Conservation (phyloP, 2,888 invertebrate genomes). For the Mimumesa dahlbomi region DNA sequence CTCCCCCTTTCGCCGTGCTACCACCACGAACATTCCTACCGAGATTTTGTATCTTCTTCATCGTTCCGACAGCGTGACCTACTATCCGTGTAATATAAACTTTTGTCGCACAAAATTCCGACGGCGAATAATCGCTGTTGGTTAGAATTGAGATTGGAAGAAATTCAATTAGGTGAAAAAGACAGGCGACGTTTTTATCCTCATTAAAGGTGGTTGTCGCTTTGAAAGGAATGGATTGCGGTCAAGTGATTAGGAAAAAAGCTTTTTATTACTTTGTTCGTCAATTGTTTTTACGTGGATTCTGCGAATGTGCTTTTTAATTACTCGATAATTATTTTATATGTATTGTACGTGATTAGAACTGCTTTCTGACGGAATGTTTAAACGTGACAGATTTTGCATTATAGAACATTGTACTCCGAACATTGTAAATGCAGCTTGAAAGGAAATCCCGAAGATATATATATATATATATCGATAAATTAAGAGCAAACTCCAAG, state of each 20-base stretch:
- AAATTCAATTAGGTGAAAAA: neutral
- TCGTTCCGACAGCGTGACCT: constrained; percentile 35
- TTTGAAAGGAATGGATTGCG: too few species aligned
- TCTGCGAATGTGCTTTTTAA: too few species aligned
- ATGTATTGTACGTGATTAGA: neutral
- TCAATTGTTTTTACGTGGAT: too few species aligned
- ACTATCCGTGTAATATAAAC: constrained; percentile 13
- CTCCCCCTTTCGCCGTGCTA: neutral
- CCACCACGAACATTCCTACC: constrained; percentile 18
- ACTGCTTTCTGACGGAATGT: neutral
- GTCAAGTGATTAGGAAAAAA: too few species aligned
- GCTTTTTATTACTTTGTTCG: too few species aligned
- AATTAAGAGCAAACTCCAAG: constrained; percentile 9
- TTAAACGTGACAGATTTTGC: neutral
- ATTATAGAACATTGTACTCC: too few species aligned
- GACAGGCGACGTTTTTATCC: too few species aligned
- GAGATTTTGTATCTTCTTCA: constrained; percentile 19
- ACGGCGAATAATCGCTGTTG: constrained; percentile 1
- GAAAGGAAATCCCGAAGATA: constrained; percentile 4
- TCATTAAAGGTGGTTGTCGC: too few species aligned
- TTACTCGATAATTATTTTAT: too few species aligned
- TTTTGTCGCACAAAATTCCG: constrained; percentile 3
- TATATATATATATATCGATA: neutral
- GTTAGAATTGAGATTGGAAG: neutral
- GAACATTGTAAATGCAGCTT: constrained; percentile 19